Evolutionary conservation across 2,888 invertebrate species (phyloP), one percentile per base, ranked within the genome.

Genomic region (Clepsis dumicolana): DNA sequence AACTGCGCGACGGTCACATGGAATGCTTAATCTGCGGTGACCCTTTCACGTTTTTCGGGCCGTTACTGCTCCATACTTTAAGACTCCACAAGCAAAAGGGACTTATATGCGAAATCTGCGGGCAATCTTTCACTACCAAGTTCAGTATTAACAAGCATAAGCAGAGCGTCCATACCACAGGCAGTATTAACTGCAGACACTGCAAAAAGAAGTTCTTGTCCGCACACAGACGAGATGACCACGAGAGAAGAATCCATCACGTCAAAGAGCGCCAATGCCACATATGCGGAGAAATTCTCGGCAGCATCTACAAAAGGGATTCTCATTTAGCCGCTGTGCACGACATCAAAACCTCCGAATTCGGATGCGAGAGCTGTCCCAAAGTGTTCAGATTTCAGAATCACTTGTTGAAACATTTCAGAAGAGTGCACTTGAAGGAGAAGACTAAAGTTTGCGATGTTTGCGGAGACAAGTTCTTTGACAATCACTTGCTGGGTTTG

Each of bases 401-500:
- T 18, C 68, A 70, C 5, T 67, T 75, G 53, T 54, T 48, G 3
- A 71, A 66, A 12, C 79, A 79, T 56, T 53, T 66, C 21, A 70
- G 71, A 32, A 44, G 69, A 8, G 63, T 62, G 0, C 72, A 74
- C 50, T 62, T 74, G 54, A 71, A 68, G 29, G 73, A 73, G 53
- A 68, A 70, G 38, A 73, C 66, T 16, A 71, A 70, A 52, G 64
- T 66, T 12, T 77, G 77, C 29, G 70, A 72, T 8, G 21, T 67
- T 1, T 74, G 73, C 21, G 73, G 71, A 1, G 56, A 64, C 27
- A 69, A 61, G 12, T 73, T 72, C 52, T 62, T 61, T 18, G 56
- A 70, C 27, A 68, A 70, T 14, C 25, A 57, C 21, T 78, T 82
- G 60, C 77, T 86, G 0, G 81, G 80, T 25, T 77, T 80, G 8